Percentiles rank a stretch among this genome's conserved stretches.
Evolutionary conservation across 2,113 vertebrate species (phyloP).

Genomic region (Misgurnus mizolepis): DNA sequence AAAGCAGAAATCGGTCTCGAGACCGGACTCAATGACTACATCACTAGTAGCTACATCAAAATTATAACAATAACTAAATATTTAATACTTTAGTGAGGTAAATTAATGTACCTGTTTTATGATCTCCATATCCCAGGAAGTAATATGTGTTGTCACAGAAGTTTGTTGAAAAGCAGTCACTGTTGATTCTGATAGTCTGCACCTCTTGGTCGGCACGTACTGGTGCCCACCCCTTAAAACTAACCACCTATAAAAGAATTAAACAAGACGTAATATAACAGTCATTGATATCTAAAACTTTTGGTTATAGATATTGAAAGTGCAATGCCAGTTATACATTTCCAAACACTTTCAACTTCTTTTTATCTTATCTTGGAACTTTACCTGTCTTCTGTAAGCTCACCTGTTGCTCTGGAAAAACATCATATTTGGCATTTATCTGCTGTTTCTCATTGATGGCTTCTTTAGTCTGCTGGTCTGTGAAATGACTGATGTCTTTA

Average conservation of each 20-base stretch:
- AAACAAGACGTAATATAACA: not conserved
- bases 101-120: slow-evolving; percentile 73
- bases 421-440: slow-evolving; percentile 64
- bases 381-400: not conserved
- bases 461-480: slow-evolving; percentile 74
- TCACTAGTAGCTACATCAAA: too few species aligned
- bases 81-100: too few species aligned
- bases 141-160: slow-evolving; percentile 73
- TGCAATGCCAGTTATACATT: too few species aligned
- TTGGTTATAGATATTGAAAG: too few species aligned
- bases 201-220: slow-evolving; percentile 68
- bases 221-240: slow-evolving; percentile 71
- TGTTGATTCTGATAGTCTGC: slow-evolving; percentile 75
- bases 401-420: slow-evolving; percentile 78
- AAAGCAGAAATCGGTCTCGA: too few species aligned
- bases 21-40: too few species aligned
- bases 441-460: slow-evolving; percentile 77
- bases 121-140: slow-evolving; percentile 69
- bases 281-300: too few species aligned
- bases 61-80: too few species aligned
- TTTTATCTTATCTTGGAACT: too few species aligned
- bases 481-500: slow-evolving; percentile 68
- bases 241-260: slow-evolving; percentile 68
- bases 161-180: slow-evolving; percentile 65
- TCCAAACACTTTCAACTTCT: too few species aligned